Base-by-base conservation (phyloP, 2,797 vertebrate genomes). In the Mionectes olivaceus region DNA sequence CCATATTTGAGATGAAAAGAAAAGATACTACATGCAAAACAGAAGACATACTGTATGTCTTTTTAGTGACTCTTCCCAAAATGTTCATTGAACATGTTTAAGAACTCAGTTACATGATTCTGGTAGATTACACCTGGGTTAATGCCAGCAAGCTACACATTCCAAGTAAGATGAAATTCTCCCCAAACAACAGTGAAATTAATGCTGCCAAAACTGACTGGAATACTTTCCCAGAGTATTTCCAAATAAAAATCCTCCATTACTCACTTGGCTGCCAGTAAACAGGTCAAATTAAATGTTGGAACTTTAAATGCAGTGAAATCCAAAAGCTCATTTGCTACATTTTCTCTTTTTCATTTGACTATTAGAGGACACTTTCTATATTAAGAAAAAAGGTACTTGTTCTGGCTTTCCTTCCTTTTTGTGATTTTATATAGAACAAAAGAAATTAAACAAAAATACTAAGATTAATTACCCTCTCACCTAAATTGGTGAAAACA, bases 201-300 rank as follows among this genome's bases (percentile, higher is more conserved):
- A 95, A 93, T 94, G 83, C 63, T 95, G 95, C 90, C 96, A 96
- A 82, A 94, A 94, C 25, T 76, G 27, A 71, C 52, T 88, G 97
- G 97, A 97, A 96, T 92, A 84, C 37, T 76, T 95, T 97, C 94
- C 95, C 96, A 97, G 93, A 96, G 52, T 95, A 94, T 95, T 96
- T 97, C 96, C 94, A 97, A 97, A 97, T 96, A 96, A 97, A 97
- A 97, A 43, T 95, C 46, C 61, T 95, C 73, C 63, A 79, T 93
- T 96, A 95, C 81, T 93, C 94, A 95, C 78, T 88, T 95, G 78
- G 90, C 87, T 93, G 91, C 87, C 87, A 97, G 96, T 96, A 96
- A 97, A 95, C 65, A 76, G 57, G 91, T 97, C 92, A 96, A 91
- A 91, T 80, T 94, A 97, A 97, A 93, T 80, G 87, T 82, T 85